Percentiles rank a stretch among this genome's conserved stretches.
phyloP scores from a whole-genome alignment of 2,113 vertebrate genomes.

The Halcyon malimbica region DNA sequence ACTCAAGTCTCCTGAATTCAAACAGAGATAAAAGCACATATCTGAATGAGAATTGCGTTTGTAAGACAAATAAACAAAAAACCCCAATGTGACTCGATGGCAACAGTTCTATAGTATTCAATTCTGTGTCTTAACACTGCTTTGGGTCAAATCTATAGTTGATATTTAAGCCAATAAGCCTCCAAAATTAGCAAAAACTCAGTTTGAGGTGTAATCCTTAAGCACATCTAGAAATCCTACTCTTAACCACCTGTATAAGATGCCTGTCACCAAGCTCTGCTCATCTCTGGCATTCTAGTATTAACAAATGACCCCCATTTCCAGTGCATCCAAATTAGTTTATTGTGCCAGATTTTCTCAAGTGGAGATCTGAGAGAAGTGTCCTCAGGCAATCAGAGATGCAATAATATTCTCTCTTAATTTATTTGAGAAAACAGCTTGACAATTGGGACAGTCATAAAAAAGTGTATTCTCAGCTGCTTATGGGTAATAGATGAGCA shows the following conservation, averaged over 20 bases:
- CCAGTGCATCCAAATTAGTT: not conserved
- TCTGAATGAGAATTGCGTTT: rapidly evolving
- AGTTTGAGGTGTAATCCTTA: not conserved
- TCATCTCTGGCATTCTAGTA: not conserved
- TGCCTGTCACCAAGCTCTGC: not conserved
- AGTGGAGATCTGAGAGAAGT: not conserved
- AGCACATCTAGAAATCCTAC: not conserved
- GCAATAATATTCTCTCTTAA: not conserved
- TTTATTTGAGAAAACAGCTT: constrained; percentile 4
- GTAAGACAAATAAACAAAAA: not conserved
- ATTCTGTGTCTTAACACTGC: not conserved
- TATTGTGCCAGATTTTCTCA: not conserved
- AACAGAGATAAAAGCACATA: not conserved
- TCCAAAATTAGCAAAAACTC: not conserved
- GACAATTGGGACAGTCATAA: not conserved
- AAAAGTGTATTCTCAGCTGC: not conserved
- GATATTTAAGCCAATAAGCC: not conserved
- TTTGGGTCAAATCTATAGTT: not conserved
- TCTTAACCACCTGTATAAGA: not conserved
- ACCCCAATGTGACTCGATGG: not conserved
- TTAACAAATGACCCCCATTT: not conserved
- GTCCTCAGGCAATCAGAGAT: not conserved
- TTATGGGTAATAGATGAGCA: not conserved
- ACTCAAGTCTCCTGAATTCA: not conserved
- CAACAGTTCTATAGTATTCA: not conserved